Base-by-base conservation (phyloP, 2,888 invertebrate species). In the Aphodius sticticus region DNA sequence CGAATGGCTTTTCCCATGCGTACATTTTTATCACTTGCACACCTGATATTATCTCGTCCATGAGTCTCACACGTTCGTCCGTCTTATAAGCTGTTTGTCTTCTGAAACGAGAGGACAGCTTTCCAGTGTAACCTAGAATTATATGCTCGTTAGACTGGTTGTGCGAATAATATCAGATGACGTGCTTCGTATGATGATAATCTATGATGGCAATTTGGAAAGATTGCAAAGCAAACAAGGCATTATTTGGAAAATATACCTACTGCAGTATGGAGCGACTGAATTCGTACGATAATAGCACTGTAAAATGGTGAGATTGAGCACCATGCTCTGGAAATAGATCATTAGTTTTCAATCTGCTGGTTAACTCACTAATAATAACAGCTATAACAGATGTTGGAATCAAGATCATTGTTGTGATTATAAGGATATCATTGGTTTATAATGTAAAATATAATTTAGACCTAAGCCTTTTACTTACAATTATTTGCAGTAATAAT, bases 11-110 rank as follows among this genome's bases (percentile, higher is more conserved):
- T 85, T 95, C 95, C 92, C 95, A 95, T 4, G 93, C 92, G 85
- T 93, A 95, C 93, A 93, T 93, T 88, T 95, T 94, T 83, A 94
- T 93, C 82, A 96, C 96, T 90, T 97, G 95, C 90, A 99, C 97
- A 76, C 97, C 98, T 80, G 93, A 93, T 82, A 99, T 95, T 84
- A 99, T 94, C 91, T 99, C 99, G 87, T 96, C 97, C 97, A 99
- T 99, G 76, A 98, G 91, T 77, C 96, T 93, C 70, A 99, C 96
- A 82, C 99, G 92, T 85, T 95, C 95, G 89, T 99, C 99, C 0
- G 98, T 98, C 87, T 95, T 92, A 82, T 92, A 90, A 0, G 98
- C 98, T 0, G 96, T 96, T 86, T 93, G 93, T 87, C 93, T 92
- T 82, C 99, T 93, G 84, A 93, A 91, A 79, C 88, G 90, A 76